Percentiles rank a stretch among this genome's conserved stretches.
Evolutionary conservation across 2,113 vertebrate species (phyloP).

Genomic region (Phalacrocorax aristotelis): DNA sequence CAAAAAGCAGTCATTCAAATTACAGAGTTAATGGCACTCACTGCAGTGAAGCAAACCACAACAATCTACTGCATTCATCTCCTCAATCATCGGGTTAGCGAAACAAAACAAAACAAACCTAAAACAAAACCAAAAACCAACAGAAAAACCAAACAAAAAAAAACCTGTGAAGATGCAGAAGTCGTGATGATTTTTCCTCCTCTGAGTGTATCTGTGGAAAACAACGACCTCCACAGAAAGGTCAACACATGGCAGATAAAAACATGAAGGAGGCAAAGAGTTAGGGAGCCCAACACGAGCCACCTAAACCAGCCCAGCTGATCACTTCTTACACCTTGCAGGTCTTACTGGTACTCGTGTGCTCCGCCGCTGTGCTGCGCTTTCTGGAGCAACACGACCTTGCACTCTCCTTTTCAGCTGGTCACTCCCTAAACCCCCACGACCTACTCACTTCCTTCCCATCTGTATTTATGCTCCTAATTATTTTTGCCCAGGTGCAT

Average conservation of each 20-base stretch:
- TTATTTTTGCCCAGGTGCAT: background rate
- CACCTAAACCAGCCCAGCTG: background rate
- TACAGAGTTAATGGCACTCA: background rate
- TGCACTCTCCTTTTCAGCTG: background rate
- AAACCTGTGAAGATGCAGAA: background rate
- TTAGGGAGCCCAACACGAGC: background rate
- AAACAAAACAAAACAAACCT: background rate
- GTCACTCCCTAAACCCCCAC: background rate
- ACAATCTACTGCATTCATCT: background rate
- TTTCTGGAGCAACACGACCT: background rate
- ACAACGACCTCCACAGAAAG: background rate
- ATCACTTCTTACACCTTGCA: background rate
- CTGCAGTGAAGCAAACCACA: background rate
- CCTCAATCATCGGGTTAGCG: background rate
- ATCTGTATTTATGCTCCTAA: background rate
- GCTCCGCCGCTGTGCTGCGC: background rate
- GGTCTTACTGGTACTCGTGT: background rate
- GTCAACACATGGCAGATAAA: background rate
- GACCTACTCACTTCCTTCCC: background rate
- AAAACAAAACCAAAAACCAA: too few species aligned
- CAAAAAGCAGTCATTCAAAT: background rate
- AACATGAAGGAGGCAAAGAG: background rate
- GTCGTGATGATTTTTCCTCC: background rate
- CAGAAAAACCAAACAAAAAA: background rate
- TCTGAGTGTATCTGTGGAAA: background rate